Evolutionary conservation across 1,140 invertebrate species (phyloP), one percentile per base, ranked within the genome.

Genomic region (Orchesella cincta): DNA sequence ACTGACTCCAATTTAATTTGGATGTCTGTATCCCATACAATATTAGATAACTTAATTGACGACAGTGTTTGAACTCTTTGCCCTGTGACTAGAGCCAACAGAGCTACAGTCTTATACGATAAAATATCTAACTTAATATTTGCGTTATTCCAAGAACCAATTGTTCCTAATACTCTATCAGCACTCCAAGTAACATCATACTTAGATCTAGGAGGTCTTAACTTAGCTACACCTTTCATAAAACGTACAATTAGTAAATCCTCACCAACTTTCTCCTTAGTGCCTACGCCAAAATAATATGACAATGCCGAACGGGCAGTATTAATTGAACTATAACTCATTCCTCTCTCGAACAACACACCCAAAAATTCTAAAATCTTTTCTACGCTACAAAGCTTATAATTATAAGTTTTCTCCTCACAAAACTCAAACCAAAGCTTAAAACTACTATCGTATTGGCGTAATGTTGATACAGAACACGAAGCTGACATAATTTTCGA

Each of bases 41-140:
- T 73, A 35, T 73, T 39, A 8, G 5, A 2, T 8, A 73, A 5
- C 46, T 14, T 2, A 39, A 73, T 73, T n/a, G 35, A 73, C 8
- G 14, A 31, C 5, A 73, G 23, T 20, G 71, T 39, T 39, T 73
- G 71, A 8, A 73, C 36, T 73, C 71, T 73, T 39, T 73, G 71
- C 36, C 34, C 35, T 8, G 71, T 73, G 23, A 8, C 16, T 31
- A 64, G 29, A 64, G 57, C 57, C 5, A 64, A 14, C 8, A 64
- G 29, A 12, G 57, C 8, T 26, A 64, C 57, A 26, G 29, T 26
- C 23, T 64, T 64, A 5, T 12, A 64, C 23, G 57, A 12, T 64
- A 64, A 64, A 5, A 26, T 64, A 8, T 64, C 23, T 64, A 64
- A 26, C 5, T 26, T 8, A 14, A 23, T 5, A 26, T 26, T 64